Percentiles rank a stretch among this genome's conserved stretches.
Conservation (phyloP, 2,113 vertebrate species). For the Megaceryle maxima region DNA sequence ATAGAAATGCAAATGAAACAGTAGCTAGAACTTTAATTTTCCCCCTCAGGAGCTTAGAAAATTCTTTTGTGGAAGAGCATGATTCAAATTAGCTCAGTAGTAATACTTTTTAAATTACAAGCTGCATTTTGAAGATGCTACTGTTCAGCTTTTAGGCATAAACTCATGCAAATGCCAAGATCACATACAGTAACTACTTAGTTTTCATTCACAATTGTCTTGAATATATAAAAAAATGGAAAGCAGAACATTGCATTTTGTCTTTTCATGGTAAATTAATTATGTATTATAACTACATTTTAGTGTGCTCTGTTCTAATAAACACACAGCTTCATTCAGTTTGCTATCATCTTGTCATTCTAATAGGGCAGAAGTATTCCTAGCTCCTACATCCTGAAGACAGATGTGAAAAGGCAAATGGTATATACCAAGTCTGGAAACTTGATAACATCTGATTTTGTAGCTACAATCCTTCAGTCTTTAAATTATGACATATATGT, state of each 20-base stretch:
- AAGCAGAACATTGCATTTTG: background rate
- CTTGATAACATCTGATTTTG: background rate
- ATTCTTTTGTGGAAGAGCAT: background rate
- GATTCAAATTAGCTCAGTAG: background rate
- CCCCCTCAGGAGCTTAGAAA: background rate
- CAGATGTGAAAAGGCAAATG: background rate
- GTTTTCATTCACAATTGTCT: background rate
- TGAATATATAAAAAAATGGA: background rate
- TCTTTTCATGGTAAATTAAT: background rate
- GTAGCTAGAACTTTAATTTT: conserved; percentile 12
- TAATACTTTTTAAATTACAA: conserved; percentile 7
- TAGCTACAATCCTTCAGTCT: background rate
- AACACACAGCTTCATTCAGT: background rate
- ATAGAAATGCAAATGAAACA: conserved; percentile 38
- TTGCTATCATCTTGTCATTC: background rate
- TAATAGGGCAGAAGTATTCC: background rate
- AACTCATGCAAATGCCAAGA: background rate
- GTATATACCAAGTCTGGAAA: background rate
- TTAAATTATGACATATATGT: background rate
- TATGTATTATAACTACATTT: background rate
- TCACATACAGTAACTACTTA: background rate
- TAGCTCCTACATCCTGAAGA: background rate
- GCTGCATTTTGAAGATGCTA: background rate
- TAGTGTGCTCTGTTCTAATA: background rate
- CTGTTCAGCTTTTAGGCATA: background rate